Base-by-base conservation (phyloP, 2,113 vertebrate species). In the Hystrix brachyura region DNA sequence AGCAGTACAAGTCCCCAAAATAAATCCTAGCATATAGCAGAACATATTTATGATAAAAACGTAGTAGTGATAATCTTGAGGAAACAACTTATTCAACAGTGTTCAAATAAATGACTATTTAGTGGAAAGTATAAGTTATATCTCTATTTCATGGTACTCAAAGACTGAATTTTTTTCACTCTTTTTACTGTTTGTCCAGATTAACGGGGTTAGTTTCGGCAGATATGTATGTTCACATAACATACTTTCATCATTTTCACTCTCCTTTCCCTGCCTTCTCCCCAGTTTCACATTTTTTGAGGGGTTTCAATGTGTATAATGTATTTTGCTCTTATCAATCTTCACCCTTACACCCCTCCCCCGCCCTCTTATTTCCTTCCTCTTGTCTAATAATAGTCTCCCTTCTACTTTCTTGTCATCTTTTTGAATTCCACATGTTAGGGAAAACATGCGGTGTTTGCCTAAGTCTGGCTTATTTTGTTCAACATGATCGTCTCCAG, bases 71-170 rank as follows among this genome's bases (percentile, higher is more conserved):
- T 46, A 94, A 74, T 59, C 59, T 64, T n/a, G 88, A 55, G 51
- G 6, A 86, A 48, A 59, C 23, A 74, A 76, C 38, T 83, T 64
- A 97, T 46, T 87, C 72, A 89, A 46, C 2, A 38, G 9, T 82
- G 25, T 53, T 96, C n/a, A 69, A 94, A 87, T 60, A 81, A 94
- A 57, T 78, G 23, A 90, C 23, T 72, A 76, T 64, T n/a, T 19
- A 4, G 32, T 38, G 23, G 19, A 38, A 85, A 91, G 65, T 60
- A 38, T 43, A 96, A 69, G 12, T 74, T 90, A 86, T 48, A 81
- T 21, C 1, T 9, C 32, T 64, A 87, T 29, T 51, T 95, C 21
- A 82, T 21, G 19, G 34, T 69, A 53, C 7, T 34, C n/a, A 67
- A 57, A 92, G 88, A 92, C 81, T 67, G 25, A 82, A 90, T 76